A percentile compares a stretch with the other conserved stretches of the same genome.
Conservation (phyloP, 2,797 vertebrate species). For the Ciconia nigra region DNA sequence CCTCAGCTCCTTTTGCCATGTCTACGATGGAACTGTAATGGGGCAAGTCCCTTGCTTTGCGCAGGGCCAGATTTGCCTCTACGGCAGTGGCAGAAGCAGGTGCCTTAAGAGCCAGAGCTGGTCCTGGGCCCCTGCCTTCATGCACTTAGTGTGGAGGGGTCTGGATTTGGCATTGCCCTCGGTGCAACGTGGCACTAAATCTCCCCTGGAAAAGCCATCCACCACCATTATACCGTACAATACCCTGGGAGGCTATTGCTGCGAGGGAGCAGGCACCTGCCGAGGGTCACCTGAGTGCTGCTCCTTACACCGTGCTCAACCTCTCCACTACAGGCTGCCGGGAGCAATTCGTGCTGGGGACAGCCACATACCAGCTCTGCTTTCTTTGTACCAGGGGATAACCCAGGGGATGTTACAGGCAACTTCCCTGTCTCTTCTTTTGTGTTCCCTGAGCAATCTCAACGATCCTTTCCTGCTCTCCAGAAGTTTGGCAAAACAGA, state of each 20-base stretch:
- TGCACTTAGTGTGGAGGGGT: neutral
- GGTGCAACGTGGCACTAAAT: neutral
- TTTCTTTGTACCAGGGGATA: neutral
- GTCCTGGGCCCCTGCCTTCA: neutral
- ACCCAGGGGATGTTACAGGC: neutral
- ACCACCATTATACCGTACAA: too few relatives aligned
- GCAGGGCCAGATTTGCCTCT: neutral
- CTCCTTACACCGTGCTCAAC: neutral
- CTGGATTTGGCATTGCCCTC: neutral
- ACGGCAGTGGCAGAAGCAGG: neutral
- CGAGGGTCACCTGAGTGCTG: neutral
- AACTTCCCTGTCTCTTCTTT: neutral
- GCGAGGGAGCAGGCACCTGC: neutral
- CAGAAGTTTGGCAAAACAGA: neutral
- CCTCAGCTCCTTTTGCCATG: neutral
- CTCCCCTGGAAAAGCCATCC: neutral
- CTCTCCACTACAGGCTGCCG: neutral
- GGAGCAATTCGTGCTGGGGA: neutral
- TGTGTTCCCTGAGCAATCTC: neutral
- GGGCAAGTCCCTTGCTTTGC: neutral
- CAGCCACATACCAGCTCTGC: neutral
- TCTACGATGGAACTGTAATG: accelerated
- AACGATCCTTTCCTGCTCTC: neutral
- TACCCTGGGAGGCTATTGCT: neutral
- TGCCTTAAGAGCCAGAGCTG: neutral